Conservation (phyloP, 2,888 invertebrate genomes). For the Drosophila niveifrons region DNA sequence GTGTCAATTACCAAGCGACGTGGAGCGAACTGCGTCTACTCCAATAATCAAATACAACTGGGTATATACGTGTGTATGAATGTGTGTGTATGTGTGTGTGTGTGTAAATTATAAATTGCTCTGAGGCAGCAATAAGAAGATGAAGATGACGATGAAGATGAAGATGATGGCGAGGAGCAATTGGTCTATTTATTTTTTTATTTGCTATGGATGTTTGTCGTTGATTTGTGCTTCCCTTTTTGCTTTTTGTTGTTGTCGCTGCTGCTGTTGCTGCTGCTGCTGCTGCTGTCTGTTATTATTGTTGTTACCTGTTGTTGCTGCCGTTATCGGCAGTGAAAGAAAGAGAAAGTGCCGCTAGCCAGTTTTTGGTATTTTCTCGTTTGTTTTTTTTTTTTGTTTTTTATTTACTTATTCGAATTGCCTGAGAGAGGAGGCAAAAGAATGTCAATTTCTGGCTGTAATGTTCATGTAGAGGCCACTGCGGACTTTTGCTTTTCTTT, state of each 20-base stretch:
- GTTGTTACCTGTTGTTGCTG: conserved; percentile 14
- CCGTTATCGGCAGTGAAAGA: conserved; percentile 80
- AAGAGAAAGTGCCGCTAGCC: conserved; percentile 83
- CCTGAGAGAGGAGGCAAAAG: conserved; percentile 64
- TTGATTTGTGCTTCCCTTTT: conserved; percentile 75
- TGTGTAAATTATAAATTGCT: conserved; percentile 77
- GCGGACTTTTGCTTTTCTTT: conserved; percentile 83
- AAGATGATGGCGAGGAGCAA: conserved; percentile 49
- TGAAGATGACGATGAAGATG: conserved; percentile 21
- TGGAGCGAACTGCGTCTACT: conserved; percentile 36
- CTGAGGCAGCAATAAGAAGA: conserved; percentile 42
- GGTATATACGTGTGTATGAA: too few relatives aligned
- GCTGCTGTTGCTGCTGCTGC: conserved; percentile 35
- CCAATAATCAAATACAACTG: conserved; percentile 34
- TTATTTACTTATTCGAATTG: conserved; percentile 73
- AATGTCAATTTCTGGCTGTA: conserved; percentile 82
- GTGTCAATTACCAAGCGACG: conserved; percentile 72
- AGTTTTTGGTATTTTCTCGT: conserved; percentile 71
- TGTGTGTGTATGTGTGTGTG: conserved; percentile 45
- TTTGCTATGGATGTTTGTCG: conserved; percentile 66
- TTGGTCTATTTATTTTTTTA: conserved; percentile 72
- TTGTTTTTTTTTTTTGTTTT: conserved; percentile 27
- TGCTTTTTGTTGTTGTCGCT: conserved; percentile 17
- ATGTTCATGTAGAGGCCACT: conserved; percentile 52
- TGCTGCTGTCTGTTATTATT: conserved; percentile 31